Base-by-base conservation (phyloP, 2,797 vertebrate genomes). In the Melopsittacus undulatus region DNA sequence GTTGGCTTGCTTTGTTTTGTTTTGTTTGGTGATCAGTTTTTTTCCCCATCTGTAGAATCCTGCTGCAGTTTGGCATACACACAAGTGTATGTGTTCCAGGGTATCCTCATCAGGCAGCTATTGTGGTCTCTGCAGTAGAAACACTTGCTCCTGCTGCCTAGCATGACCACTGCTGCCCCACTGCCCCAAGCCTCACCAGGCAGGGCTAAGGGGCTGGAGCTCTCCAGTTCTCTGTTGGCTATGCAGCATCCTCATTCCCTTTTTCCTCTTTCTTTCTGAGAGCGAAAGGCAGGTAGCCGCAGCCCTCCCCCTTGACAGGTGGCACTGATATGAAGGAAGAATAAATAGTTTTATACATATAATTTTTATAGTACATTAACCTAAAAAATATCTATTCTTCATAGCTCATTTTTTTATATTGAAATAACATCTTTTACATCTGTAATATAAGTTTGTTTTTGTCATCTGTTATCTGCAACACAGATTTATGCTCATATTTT, bases 141-240 rank as follows among this genome's bases (percentile, higher is more conserved):
- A 27, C 61, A 38, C 5, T 4, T 32, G 17, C 7, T 74, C 36
- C 18, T 24, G 45, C 27, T n/a, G 32, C 32, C 56, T 61, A 63
- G 7, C 10, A 10, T 0, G 1, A 30, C 12, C 46, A 10, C 17
- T 1, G 2, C 40, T 59, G 56, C 5, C 6, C n/a, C 27, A 45
- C 76, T 64, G 45, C 45, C 49, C 36, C 61, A 13, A 29, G 26
- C 21, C 43, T 49, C 27, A 29, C 20, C 2, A 2, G 17, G 19
- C n/a, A 59, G n/a, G 17, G 21, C 32, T 43, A 4, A 42, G 29
- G 51, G 34, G 14, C 46, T 22, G 42, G 11, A 7, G 5, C 16
- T 69, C 52, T 46, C 42, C 11, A 5, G 2, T 45, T n/a, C 51
- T 66, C 29, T 70, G 16, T 66, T 68, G 32, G 4, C 46, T 45